Percentiles rank a stretch among this genome's conserved stretches.
These are phyloP conservation scores for Oreocharis arfaki DNA, from an alignment of 2,113 vertebrate species.

Conservation along the genomic window DNA sequence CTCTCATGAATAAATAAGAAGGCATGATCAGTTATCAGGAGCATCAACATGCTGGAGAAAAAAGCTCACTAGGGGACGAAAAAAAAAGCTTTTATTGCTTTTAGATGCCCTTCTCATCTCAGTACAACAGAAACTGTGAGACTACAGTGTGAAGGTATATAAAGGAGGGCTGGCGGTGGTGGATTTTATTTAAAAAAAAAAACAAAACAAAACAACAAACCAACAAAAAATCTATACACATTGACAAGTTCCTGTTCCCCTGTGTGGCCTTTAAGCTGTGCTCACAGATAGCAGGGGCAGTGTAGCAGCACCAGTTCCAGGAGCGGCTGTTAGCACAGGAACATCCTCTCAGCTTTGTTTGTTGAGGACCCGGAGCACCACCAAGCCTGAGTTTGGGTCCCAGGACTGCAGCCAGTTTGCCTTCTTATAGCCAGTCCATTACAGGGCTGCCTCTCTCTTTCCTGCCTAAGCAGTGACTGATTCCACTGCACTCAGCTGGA, in stretches of 20 bases:
- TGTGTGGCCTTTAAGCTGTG: neutral
- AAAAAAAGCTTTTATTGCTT: neutral
- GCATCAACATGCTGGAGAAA: neutral
- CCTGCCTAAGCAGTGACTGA: neutral
- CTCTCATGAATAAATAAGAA: constrained; percentile 29
- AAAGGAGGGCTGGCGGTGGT: neutral
- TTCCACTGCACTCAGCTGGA: neutral
- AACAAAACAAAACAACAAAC: neutral
- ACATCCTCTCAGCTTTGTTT: neutral
- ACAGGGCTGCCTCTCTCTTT: neutral
- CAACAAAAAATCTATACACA: neutral
- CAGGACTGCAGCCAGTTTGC: neutral
- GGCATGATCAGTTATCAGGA: neutral
- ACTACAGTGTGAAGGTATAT: neutral
- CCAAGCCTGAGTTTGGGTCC: neutral
- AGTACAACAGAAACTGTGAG: neutral
- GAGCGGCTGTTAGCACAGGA: neutral
- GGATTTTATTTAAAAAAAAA: neutral
- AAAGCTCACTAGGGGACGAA: neutral
- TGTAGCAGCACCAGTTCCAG: neutral
- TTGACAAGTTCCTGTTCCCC: neutral
- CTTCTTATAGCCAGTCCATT: neutral
- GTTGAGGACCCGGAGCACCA: neutral
- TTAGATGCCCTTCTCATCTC: neutral
- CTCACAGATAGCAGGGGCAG: neutral